Evolutionary conservation across 2,888 invertebrate genomes (phyloP).

Genomic region (Euclidia mi): DNA sequence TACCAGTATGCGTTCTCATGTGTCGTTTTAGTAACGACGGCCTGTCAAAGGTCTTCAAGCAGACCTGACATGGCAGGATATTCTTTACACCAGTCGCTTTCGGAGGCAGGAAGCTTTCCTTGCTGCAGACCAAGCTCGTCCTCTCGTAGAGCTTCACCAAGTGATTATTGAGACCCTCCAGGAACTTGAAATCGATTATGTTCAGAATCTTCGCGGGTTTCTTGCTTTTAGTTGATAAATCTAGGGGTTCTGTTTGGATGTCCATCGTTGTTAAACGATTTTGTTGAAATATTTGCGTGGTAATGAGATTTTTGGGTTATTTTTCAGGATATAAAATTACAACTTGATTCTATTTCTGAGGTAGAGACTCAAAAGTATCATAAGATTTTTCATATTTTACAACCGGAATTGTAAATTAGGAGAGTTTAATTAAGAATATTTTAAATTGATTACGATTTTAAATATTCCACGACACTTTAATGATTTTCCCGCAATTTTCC

Average conservation of each 20-base stretch:
- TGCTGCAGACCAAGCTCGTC: constrained; percentile 67
- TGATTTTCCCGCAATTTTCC: constrained; percentile 73
- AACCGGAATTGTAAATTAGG: too few relatives aligned
- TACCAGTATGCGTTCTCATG: constrained; percentile 92
- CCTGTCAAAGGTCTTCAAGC: constrained; percentile 92
- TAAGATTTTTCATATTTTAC: too few relatives aligned
- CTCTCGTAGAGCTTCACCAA: constrained; percentile 80
- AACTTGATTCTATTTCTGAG: too few relatives aligned
- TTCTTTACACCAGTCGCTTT: constrained; percentile 67
- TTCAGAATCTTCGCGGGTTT: constrained; percentile 66
- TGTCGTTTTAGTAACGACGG: constrained; percentile 92
- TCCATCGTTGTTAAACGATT: constrained; percentile 61
- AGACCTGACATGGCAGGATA: constrained; percentile 90
- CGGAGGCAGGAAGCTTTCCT: constrained; percentile 54
- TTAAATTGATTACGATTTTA: constrained; percentile 9
- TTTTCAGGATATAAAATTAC: too few relatives aligned
- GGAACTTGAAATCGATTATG: constrained; percentile 80
- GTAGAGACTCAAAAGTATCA: too few relatives aligned
- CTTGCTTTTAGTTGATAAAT: constrained; percentile 73
- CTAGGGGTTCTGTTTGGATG: constrained; percentile 81
- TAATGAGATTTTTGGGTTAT: too few relatives aligned
- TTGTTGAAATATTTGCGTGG: too few relatives aligned
- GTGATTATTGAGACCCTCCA: constrained; percentile 81
- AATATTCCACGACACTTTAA: constrained; percentile 19
- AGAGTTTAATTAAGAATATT: background rate